Conservation (phyloP, 2,797 vertebrate genomes). For the Trematomus bernacchii region DNA sequence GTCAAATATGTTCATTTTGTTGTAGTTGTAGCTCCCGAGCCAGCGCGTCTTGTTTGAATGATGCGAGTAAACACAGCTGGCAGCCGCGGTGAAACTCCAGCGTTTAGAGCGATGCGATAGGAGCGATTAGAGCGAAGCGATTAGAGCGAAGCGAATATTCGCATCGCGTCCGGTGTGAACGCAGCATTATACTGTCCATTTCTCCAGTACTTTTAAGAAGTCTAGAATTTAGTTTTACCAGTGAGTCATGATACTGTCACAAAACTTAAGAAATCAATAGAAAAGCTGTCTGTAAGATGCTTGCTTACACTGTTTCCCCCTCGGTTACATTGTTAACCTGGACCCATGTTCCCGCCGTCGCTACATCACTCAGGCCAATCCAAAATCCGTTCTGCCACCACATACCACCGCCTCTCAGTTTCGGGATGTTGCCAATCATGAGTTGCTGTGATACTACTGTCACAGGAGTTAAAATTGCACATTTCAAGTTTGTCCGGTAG, state of each 20-base stretch:
- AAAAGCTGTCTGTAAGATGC: constrained; percentile 5
- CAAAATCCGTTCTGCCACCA: constrained; percentile 64
- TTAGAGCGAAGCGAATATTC: too few species aligned
- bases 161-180: too few species aligned
- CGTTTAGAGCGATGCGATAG: too few species aligned
- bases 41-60: too few species aligned
- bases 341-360: constrained; percentile 51
- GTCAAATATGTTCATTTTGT: too few species aligned
- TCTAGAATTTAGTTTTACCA: neutral
- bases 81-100: too few species aligned
- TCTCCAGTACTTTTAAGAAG: constrained; percentile 68
- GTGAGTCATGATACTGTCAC: neutral
- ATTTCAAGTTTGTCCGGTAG: neutral
- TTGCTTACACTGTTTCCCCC: constrained; percentile 55
- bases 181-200: constrained; percentile 51
- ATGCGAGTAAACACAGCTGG: too few species aligned
- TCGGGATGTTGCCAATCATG: constrained; percentile 30
- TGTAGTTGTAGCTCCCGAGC: too few species aligned
- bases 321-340: constrained; percentile 71
- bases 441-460: constrained; percentile 44
- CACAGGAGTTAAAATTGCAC: neutral
- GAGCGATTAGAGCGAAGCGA: too few species aligned
- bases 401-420: accelerated
- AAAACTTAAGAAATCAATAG: neutral
- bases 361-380: constrained; percentile 63